These are phyloP conservation scores for Disparrhopalites patrizii DNA, from an alignment of 2,888 invertebrate genomes.

Conservation along the genomic window DNA sequence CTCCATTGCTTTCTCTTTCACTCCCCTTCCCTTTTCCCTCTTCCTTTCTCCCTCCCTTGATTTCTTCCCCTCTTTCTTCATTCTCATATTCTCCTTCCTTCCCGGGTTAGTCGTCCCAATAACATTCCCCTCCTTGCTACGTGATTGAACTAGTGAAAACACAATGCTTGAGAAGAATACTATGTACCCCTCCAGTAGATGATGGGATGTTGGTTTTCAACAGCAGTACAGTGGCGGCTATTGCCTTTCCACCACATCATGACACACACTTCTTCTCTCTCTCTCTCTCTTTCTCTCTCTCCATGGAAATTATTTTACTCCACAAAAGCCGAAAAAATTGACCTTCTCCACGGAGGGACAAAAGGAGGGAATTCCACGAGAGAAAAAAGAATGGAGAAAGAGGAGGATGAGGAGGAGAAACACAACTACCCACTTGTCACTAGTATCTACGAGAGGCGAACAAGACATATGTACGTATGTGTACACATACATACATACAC, in stretches of 20 bases:
- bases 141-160: slow-evolving; percentile 6
- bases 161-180: not conserved
- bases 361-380: too few species aligned
- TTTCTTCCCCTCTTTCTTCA: not conserved
- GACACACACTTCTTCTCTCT: not conserved
- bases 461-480: not conserved
- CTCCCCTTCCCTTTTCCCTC: not conserved
- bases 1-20: not conserved
- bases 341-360: too few species aligned
- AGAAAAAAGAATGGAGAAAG: too few species aligned
- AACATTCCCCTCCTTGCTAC: not conserved
- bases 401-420: not conserved
- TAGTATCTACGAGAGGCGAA: not conserved
- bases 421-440: not conserved
- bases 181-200: too few species aligned
- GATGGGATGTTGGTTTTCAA: too few species aligned
- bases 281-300: not conserved
- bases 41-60: not conserved
- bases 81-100: not conserved
- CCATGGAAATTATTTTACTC: not conserved
- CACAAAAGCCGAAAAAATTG: too few species aligned
- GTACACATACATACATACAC: too few species aligned
- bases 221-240: too few species aligned
- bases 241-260: too few species aligned
- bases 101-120: not conserved